Percentiles rank a stretch among this genome's conserved stretches.
Conservation (phyloP, 1,140 invertebrate genomes). For the Oryctes rhinoceros region DNA sequence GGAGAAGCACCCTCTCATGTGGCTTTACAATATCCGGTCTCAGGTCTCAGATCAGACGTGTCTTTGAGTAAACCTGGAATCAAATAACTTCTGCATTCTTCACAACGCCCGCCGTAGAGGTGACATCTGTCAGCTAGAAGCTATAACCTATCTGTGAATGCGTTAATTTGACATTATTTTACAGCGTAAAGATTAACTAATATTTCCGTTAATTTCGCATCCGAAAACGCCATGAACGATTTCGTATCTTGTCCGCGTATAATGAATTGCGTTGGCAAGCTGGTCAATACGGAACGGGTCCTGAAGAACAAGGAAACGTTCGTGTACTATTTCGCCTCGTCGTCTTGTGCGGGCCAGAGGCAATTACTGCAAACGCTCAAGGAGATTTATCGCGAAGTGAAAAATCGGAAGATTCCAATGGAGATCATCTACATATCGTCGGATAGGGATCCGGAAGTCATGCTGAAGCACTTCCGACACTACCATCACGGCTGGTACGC, state of each 20-base stretch:
- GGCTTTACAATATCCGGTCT: no score
- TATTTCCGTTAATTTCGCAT: neutral
- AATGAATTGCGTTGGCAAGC: neutral
- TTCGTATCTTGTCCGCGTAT: neutral
- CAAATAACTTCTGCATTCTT: no score
- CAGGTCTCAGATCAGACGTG: no score
- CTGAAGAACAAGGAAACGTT: neutral
- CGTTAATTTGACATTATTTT: neutral
- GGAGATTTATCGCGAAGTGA: neutral
- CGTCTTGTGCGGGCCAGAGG: neutral
- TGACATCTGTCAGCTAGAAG: no score
- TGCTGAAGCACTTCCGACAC: slow-evolving; percentile 47
- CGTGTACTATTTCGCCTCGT: neutral
- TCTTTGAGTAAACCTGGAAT: no score
- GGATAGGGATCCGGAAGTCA: slow-evolving; percentile 45
- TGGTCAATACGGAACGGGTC: slow-evolving; percentile 1
- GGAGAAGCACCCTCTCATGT: no score
- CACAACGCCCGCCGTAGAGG: no score
- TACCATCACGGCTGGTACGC: slow-evolving; percentile 53
- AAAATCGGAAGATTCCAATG: neutral
- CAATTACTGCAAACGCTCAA: neutral
- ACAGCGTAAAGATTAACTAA: neutral
- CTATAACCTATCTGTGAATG: neutral
- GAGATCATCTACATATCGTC: slow-evolving; percentile 51
- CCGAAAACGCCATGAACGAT: neutral